Percentiles rank a stretch among this genome's conserved stretches.
Conservation (phyloP, 2,888 invertebrate genomes). For the Siphonodentalium dalli region DNA sequence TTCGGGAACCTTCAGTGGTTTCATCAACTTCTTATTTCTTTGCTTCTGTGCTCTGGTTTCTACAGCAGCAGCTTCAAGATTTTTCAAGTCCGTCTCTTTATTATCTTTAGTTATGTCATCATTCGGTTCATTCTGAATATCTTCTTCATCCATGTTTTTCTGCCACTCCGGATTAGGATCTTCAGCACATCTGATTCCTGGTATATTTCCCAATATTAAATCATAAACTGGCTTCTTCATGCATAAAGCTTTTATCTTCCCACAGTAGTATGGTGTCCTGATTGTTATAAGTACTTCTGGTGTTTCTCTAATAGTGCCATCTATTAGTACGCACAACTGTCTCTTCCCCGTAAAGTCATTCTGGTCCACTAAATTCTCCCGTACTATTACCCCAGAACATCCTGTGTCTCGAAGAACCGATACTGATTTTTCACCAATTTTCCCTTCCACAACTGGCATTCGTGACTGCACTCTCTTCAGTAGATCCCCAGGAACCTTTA, state of each 20-base stretch:
- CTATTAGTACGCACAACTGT: slow-evolving; percentile 16
- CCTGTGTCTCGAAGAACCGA: slow-evolving; percentile 22
- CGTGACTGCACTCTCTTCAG: too few species aligned
- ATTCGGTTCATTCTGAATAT: neutral
- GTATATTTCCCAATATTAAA: slow-evolving; percentile 21
- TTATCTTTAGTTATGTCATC: neutral
- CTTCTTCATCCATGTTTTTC: too few species aligned
- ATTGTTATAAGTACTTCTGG: slow-evolving; percentile 16
- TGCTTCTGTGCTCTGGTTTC: slow-evolving; percentile 12
- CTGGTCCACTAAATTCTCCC: slow-evolving; percentile 5
- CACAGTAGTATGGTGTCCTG: slow-evolving; percentile 20
- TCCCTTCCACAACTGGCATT: slow-evolving; percentile 11
- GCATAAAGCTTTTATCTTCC: slow-evolving; percentile 17
- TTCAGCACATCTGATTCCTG: slow-evolving; percentile 5
- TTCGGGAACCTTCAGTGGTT: slow-evolving; percentile 9
- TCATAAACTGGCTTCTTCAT: slow-evolving; percentile 23
- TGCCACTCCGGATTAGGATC: slow-evolving; percentile 21
- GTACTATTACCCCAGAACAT: slow-evolving; percentile 21
- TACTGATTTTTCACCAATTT: neutral
- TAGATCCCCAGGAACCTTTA: too few species aligned
- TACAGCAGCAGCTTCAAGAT: slow-evolving; percentile 11
- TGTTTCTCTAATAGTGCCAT: slow-evolving; percentile 13
- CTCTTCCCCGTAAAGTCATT: slow-evolving; percentile 14
- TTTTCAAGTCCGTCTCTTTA: too few species aligned
- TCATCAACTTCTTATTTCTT: slow-evolving; percentile 1